phyloP scores from a whole-genome alignment of 2,113 vertebrate genomes.

The Ciconia stormi region DNA sequence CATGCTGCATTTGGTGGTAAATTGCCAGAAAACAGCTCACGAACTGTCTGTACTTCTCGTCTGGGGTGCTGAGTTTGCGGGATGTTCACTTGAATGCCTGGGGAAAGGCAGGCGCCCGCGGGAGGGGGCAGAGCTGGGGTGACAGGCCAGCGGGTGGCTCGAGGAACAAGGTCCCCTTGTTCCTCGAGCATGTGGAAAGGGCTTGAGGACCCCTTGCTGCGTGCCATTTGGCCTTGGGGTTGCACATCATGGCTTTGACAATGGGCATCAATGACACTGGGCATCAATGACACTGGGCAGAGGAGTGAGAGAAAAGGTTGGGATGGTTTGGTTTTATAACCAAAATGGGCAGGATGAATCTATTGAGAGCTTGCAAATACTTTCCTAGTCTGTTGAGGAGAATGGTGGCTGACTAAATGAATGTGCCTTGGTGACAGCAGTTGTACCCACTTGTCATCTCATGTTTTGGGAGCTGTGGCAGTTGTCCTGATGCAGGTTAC shows the following conservation, averaged over 20 bases:
- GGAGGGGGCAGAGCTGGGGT: not conserved
- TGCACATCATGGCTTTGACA: not conserved
- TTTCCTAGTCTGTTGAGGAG: not conserved
- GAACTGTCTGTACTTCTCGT: not conserved
- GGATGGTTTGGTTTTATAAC: not conserved
- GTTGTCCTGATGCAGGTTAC: not conserved
- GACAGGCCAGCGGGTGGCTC: not conserved
- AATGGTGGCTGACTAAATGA: not conserved
- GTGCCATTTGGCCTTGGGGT: not conserved
- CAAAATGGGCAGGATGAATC: not conserved
- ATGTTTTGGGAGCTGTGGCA: accelerated
- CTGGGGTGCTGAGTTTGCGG: not conserved
- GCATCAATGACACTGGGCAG: not conserved
- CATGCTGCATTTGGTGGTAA: not conserved
- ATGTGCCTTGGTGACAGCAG: not conserved
- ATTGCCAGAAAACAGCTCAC: not conserved
- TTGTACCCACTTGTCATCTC: not conserved
- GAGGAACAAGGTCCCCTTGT: not conserved
- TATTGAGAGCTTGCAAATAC: not conserved
- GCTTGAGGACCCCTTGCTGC: not conserved
- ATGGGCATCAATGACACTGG: accelerated
- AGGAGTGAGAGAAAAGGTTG: not conserved
- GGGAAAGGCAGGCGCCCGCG: not conserved
- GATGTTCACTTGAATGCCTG: not conserved
- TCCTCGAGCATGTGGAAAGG: not conserved